Evolutionary conservation across 2,888 invertebrate species (phyloP), one percentile per base, ranked within the genome.

Genomic region (Euclidia mi): DNA sequence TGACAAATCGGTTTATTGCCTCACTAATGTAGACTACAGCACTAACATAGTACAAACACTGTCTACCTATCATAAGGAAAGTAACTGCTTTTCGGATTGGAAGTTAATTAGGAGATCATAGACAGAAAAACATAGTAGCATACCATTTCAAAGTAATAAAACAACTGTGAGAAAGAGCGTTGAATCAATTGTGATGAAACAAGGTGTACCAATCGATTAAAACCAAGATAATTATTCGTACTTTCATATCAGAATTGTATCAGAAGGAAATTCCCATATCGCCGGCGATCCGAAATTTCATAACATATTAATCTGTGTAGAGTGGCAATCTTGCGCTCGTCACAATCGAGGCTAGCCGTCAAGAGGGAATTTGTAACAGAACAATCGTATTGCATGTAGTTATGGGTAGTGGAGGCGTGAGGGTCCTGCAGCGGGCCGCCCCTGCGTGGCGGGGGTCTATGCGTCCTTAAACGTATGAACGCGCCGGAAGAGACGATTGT

Each of bases 401-500:
- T 44, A 41, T 56, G 61, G 25, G 7, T 18, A 18, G 74, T 62
- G 74, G 65, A 78, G 76, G 66, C 71, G 69, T 50, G 70, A 64
- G 72, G 71, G 71, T 70, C 76, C 68, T 65, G 55, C 63, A 46
- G 55, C 37, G 59, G n/a, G 67, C 64, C 52, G 56, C 72, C 71
- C 57, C 71, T 70, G 63, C 67, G 65, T 55, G 57, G 72, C 70
- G 65, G 69, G 64, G 69, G 69, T 78, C 73, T 68, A 68, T 53
- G 47, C 73, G 74, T 82, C 81, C 85, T 84, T 81, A 82, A 76
- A 67, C 73, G 78, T 70, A 73, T 61, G 34, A 62, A 56, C 81
- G 72, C 84, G 42, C 71, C 92, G 93, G 93, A 93, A 91, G 79
- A 81, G 63, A 65, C 82, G 89, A 92, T 91, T 92, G 92, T 84